Percentiles rank a stretch among this genome's conserved stretches.
These are phyloP conservation scores for Scaptomyza caliginosa DNA, from an alignment of 2,888 invertebrate genomes.

Conservation along the genomic window DNA sequence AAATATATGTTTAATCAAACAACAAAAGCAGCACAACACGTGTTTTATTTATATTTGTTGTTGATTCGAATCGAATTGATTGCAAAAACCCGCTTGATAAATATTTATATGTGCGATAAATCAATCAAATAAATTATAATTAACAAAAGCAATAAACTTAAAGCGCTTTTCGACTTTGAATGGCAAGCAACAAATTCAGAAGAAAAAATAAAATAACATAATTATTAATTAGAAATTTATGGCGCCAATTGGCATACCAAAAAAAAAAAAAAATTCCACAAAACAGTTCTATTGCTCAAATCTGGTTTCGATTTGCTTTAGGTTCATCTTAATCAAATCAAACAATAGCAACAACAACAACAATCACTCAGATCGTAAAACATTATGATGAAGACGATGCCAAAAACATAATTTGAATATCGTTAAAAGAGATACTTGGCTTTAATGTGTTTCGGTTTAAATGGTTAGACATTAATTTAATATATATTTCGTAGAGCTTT, in stretches of 20 bases:
- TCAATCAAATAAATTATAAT: slow-evolving; percentile 80
- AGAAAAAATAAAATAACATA: slow-evolving; percentile 40
- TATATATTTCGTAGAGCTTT: not conserved
- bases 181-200: slow-evolving; percentile 27
- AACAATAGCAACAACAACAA: slow-evolving; percentile 39
- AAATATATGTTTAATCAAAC: slow-evolving; percentile 14
- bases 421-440: slow-evolving; percentile 38
- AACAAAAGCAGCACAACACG: no score
- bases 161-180: slow-evolving; percentile 48
- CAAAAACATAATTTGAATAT: slow-evolving; percentile 28
- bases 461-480: slow-evolving; percentile 62
- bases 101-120: slow-evolving; percentile 75
- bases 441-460: slow-evolving; percentile 58
- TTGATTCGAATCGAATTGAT: slow-evolving; percentile 43
- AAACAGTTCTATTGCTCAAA: slow-evolving; percentile 72
- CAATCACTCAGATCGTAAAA: slow-evolving; percentile 56
- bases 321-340: slow-evolving; percentile 68
- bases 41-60: slow-evolving; percentile 22
- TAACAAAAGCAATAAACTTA: slow-evolving; percentile 76
- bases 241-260: slow-evolving; percentile 48
- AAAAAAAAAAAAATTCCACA: slow-evolving; percentile 51
- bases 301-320: slow-evolving; percentile 66
- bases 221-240: slow-evolving; percentile 74
- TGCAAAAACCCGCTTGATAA: slow-evolving; percentile 75
- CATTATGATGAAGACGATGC: slow-evolving; percentile 55